Evolutionary conservation across 1,140 invertebrate species (phyloP), one percentile per base, ranked within the genome.

Genomic region (Drosophila pruinosa): DNA sequence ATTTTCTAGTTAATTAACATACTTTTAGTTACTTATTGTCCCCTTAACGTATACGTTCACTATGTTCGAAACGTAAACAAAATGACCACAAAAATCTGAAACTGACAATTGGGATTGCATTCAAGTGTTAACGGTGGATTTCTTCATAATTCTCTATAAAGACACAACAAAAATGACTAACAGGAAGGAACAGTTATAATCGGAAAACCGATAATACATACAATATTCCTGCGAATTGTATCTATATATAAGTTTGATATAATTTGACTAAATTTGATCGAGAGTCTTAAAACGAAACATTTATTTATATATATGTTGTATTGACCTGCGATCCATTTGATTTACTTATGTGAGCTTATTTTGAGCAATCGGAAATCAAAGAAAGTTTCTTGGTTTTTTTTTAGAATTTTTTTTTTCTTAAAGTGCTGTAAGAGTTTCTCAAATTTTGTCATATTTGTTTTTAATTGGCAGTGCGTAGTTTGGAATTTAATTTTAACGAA

Each of bases 1-100:
- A 36, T 53, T 45, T 47, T 68, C 50, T 39, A 15, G 10, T 31
- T 39, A 26, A 58, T 26, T 43, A 58, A 58, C 47, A 69, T 72
- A 58, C 71, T 74, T 74, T 43, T 15, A 75, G 68, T 72, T 75
- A 68, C 56, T 75, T 75, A 75, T 75, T 75, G 73, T 75, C 73
- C 69, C 61, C 73, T 68, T 62, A 75, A 75, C 73, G 73, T 75
- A 72, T 72, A 75, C 63, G 10, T 52, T 65, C 28, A 50, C n/a
- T n/a, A 71, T 48, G 17, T n/a, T 22, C 3, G 8, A 47, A 47
- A 43, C 21, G 36, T 15, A 28, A 4, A 19, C 52, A 70, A n/a
- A 34, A 50, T n/a, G n/a, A 43, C 41, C 22, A 45, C 59, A 22
- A 45, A 26, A 12, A 22, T 47, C 8, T 62, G 34, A 28, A 54